Evolutionary conservation across 2,797 vertebrate species (phyloP).

Genomic region (Poecile montanus): DNA sequence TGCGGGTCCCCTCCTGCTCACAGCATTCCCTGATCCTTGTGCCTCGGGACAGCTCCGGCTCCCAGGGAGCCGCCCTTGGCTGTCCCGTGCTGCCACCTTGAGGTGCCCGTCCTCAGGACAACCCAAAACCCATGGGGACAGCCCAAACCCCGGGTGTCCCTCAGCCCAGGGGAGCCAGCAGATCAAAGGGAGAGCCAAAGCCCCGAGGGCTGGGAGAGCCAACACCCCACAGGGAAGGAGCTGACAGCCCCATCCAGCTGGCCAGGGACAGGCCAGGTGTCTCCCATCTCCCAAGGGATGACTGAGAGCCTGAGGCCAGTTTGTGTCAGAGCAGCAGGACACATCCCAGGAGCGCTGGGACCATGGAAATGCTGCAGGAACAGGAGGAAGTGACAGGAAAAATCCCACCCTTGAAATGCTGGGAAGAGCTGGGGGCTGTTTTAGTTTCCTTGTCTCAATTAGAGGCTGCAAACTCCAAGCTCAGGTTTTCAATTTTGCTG

Average conservation of each 20-base stretch:
- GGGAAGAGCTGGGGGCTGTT: background rate
- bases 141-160: background rate
- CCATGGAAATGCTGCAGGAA: background rate
- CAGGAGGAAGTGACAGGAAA: background rate
- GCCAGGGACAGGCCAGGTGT: rapidly evolving
- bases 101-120: background rate
- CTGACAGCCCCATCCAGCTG: background rate
- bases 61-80: background rate
- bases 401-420: rapidly evolving
- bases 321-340: background rate
- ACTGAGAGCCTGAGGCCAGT: rapidly evolving
- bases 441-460: background rate
- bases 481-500: background rate
- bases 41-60: background rate
- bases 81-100: slow-evolving; percentile 51
- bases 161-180: rapidly evolving
- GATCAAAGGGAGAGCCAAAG: rapidly evolving
- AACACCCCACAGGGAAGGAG: rapidly evolving
- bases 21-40: rapidly evolving
- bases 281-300: rapidly evolving
- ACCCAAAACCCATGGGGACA: rapidly evolving
- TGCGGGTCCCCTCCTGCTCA: background rate
- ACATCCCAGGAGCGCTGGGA: background rate
- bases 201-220: rapidly evolving
- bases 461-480: background rate